phyloP scores from a whole-genome alignment of 1,140 invertebrate genomes.

The Drosophila triauraria region DNA sequence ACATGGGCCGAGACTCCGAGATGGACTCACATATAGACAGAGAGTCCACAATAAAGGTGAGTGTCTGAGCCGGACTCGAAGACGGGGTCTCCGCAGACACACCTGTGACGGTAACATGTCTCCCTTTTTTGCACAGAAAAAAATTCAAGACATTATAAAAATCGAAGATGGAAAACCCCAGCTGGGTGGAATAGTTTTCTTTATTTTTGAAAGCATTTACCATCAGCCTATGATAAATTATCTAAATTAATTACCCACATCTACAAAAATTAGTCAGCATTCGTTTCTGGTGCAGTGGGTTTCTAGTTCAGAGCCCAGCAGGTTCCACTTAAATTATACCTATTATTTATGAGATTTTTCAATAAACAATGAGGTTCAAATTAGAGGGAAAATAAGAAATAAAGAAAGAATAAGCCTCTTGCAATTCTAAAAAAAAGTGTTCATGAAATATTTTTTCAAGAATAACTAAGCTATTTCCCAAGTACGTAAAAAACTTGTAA shows the following conservation, averaged over 20 bases:
- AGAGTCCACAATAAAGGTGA: constrained; percentile 72
- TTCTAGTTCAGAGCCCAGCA: constrained; percentile 9
- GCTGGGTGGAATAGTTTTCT: background rate
- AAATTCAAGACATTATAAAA: background rate
- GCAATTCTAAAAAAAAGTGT: too few species aligned
- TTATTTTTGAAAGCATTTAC: background rate
- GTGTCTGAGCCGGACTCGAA: constrained; percentile 25
- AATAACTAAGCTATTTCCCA: too few species aligned
- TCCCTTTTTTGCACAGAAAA: constrained; percentile 20
- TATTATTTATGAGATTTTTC: background rate
- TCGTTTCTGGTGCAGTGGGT: constrained; percentile 4
- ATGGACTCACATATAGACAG: constrained; percentile 41
- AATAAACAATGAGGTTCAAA: background rate
- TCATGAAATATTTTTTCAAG: too few species aligned
- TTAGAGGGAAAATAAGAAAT: background rate
- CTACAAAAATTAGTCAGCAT: background rate
- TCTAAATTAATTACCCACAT: constrained; percentile 14
- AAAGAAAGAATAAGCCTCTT: too few species aligned
- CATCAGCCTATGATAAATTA: background rate
- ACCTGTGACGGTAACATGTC: constrained; percentile 40
- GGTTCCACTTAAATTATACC: background rate
- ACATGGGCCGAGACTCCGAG: constrained; percentile 19
- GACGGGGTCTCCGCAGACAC: constrained; percentile 39
- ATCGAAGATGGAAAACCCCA: background rate
- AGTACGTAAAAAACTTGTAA: too few species aligned